Evolutionary conservation across 2,797 vertebrate species (phyloP).

Genomic region (Rachycentron canadum): DNA sequence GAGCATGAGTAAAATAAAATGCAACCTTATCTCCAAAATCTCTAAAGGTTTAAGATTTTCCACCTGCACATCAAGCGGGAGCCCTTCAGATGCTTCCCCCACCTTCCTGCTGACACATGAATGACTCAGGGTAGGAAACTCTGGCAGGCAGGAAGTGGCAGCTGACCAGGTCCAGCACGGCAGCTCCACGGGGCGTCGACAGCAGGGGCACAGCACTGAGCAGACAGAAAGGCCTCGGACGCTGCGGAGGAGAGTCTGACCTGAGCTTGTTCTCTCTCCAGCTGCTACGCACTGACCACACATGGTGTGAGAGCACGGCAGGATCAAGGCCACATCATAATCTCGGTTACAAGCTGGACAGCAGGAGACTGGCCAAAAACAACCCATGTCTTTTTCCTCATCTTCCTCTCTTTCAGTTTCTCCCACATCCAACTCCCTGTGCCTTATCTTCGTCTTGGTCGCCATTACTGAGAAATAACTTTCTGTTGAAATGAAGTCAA

Average conservation of each 20-base stretch:
- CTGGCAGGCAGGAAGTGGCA: conserved; percentile 76
- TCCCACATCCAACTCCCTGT: conserved; percentile 4
- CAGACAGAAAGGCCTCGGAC: conserved; percentile 42
- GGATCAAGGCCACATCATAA: conserved; percentile 63
- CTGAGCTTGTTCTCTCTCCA: conserved; percentile 6
- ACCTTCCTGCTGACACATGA: not conserved
- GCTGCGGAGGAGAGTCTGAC: not conserved
- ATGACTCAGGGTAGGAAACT: conserved; percentile 61
- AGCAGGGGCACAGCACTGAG: conserved; percentile 73
- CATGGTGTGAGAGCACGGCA: conserved; percentile 82
- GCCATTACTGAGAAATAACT: conserved; percentile 39
- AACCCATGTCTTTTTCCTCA: conserved; percentile 27
- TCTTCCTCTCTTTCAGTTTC: conserved; percentile 10
- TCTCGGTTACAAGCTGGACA: conserved; percentile 73
- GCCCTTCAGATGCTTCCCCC: not conserved
- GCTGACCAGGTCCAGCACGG: conserved; percentile 76
- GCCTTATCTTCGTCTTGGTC: not conserved
- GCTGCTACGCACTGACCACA: conserved; percentile 72
- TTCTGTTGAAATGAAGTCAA: not conserved
- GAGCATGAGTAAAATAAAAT: not conserved
- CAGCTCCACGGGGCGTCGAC: conserved; percentile 77
- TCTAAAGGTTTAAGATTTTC: not conserved
- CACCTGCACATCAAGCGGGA: conserved; percentile 41
- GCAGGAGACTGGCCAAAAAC: conserved; percentile 28
- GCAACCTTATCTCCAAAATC: not conserved